phyloP scores from a whole-genome alignment of 2,113 vertebrate species.

The Phoxinus phoxinus region DNA sequence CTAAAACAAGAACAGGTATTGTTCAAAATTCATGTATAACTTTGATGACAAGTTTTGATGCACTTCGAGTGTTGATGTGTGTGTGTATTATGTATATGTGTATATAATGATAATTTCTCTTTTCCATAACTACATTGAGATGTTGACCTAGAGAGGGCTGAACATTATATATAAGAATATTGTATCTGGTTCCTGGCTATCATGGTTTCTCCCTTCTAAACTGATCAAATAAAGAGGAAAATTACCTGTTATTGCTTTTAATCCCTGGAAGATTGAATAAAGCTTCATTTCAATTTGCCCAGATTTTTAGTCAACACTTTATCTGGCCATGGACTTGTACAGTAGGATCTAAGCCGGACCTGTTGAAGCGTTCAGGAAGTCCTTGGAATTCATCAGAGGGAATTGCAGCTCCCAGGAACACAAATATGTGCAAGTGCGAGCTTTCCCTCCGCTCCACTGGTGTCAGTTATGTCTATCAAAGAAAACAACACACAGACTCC shows the following conservation, averaged over 20 bases:
- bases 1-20: too few relatives aligned
- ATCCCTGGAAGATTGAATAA: slow-evolving; percentile 50
- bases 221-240: neutral
- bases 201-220: neutral
- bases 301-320: slow-evolving; percentile 31
- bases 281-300: slow-evolving; percentile 38
- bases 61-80: too few relatives aligned
- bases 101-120: neutral
- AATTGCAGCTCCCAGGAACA: slow-evolving; percentile 21
- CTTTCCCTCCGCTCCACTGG: slow-evolving; percentile 45
- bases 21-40: too few relatives aligned
- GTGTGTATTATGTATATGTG: too few relatives aligned
- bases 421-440: slow-evolving; percentile 33
- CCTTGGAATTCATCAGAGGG: slow-evolving; percentile 20
- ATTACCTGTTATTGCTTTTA: slow-evolving; percentile 66
- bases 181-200: neutral
- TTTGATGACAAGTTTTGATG: too few relatives aligned
- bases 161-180: neutral
- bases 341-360: neutral
- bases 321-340: slow-evolving; percentile 33
- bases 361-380: slow-evolving; percentile 11
- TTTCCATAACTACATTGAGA: neutral
- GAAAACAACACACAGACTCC: slow-evolving; percentile 49
- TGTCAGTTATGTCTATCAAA: slow-evolving; percentile 51
- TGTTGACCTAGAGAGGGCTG: neutral